A percentile compares a stretch with the other conserved stretches of the same genome.
These are phyloP conservation scores for Callinectes sapidus DNA, from an alignment of 2,888 invertebrate species.

Conservation along the genomic window DNA sequence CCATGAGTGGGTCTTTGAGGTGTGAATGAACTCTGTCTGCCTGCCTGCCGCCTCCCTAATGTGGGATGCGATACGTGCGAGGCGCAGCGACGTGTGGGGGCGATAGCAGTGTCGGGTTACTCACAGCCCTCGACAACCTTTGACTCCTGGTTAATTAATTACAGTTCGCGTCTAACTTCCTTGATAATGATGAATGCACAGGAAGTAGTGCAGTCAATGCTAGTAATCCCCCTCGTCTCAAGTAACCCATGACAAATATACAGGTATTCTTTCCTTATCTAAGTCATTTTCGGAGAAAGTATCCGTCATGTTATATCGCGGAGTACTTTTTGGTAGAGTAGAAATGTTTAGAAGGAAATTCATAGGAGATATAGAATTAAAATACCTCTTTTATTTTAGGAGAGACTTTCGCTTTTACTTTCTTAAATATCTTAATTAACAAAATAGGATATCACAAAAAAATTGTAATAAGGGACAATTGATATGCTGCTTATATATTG, in stretches of 20 bases:
- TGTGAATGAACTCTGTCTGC: not conserved
- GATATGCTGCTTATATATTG: too few species aligned
- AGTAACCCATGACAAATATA: not conserved
- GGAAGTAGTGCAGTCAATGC: not conserved
- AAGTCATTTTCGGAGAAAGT: not conserved
- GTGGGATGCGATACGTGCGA: constrained; percentile 7
- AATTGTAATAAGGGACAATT: too few species aligned
- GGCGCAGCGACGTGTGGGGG: not conserved
- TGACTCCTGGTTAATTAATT: not conserved
- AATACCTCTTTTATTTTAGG: not conserved
- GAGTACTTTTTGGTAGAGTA: not conserved
- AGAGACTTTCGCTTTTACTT: too few species aligned
- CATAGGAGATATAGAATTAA: not conserved
- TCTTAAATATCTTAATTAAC: too few species aligned
- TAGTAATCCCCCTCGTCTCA: not conserved
- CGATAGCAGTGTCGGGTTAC: not conserved
- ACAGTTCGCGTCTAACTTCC: not conserved
- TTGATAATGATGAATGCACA: not conserved
- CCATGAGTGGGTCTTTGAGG: not conserved
- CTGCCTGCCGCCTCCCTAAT: not conserved
- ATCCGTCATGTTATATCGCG: not conserved
- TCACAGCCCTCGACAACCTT: not conserved
- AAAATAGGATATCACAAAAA: too few species aligned
- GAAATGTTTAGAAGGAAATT: not conserved
- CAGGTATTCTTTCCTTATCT: not conserved